Evolutionary conservation across 1,140 invertebrate genomes (phyloP).

Genomic region (Zaprionus ornatus): DNA sequence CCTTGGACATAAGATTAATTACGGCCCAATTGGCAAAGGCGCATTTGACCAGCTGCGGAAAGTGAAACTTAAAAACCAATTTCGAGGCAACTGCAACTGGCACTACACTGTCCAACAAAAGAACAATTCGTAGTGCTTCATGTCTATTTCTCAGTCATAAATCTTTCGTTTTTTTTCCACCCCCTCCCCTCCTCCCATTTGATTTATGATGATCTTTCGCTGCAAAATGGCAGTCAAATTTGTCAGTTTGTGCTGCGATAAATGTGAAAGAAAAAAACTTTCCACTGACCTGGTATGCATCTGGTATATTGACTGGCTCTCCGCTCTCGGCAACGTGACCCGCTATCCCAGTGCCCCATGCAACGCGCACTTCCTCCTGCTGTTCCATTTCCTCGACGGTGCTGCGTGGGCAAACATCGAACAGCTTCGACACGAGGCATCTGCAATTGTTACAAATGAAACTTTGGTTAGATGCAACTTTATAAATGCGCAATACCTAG

Average conservation of each 20-base stretch:
- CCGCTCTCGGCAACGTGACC: constrained; percentile 97
- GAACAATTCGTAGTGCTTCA: not conserved
- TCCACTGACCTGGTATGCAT: constrained; percentile 94
- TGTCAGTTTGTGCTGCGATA: constrained; percentile 52
- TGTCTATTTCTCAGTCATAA: not conserved
- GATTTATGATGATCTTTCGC: constrained; percentile 58
- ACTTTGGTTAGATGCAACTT: constrained; percentile 29
- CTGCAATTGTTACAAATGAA: constrained; percentile 78
- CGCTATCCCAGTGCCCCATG: constrained; percentile 95
- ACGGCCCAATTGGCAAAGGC: constrained; percentile 62
- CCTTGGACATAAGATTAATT: constrained; percentile 69
- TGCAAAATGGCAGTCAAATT: constrained; percentile 69
- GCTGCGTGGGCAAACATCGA: constrained; percentile 95
- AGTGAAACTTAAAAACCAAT: constrained; percentile 54
- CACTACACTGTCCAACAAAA: not conserved
- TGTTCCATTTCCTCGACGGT: constrained; percentile 96
- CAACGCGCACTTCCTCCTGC: constrained; percentile 95
- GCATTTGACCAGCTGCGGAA: constrained; percentile 5
- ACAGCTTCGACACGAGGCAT: constrained; percentile 95
- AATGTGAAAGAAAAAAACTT: constrained; percentile 21
- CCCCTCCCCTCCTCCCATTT: constrained; percentile 13
- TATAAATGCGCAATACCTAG: constrained; percentile 10
- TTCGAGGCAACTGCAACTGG: not conserved
- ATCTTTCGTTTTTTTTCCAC: not conserved
- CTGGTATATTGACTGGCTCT: constrained; percentile 96